Evolutionary conservation across 2,797 vertebrate genomes (phyloP).

Genomic region (Xenentodon cancila): DNA sequence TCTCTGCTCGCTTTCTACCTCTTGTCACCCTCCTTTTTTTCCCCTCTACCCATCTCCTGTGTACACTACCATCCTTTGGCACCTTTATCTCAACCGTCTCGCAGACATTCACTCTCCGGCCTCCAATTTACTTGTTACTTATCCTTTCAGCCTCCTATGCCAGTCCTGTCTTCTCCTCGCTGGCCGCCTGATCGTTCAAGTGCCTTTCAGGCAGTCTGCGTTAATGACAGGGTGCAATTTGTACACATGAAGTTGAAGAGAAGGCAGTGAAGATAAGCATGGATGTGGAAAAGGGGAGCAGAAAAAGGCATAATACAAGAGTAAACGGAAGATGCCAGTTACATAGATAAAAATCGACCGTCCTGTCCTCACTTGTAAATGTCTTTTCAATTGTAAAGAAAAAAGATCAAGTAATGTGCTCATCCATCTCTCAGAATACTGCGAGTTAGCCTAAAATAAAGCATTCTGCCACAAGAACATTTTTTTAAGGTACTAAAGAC

Average conservation of each 20-base stretch:
- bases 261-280: background rate
- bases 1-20: conserved; percentile 15
- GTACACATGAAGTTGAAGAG: conserved; percentile 8
- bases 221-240: conserved; percentile 44
- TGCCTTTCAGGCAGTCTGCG: conserved; percentile 32
- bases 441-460: no score
- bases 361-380: no score
- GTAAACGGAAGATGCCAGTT: no score
- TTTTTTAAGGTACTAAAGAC: no score
- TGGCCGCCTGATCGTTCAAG: conserved; percentile 27
- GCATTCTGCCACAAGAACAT: no score
- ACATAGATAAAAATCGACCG: no score
- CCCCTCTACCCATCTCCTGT: conserved; percentile 3
- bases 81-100: conserved; percentile 25
- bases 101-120: conserved; percentile 17
- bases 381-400: no score
- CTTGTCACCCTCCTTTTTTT: conserved; percentile 1
- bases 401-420: no score
- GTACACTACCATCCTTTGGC: conserved; percentile 12
- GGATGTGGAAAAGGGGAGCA: background rate
- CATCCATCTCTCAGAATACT: no score
- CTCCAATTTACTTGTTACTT: conserved; percentile 5
- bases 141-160: conserved; percentile 7
- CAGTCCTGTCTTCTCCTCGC: conserved; percentile 6
- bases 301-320: background rate